A percentile compares a stretch with the other conserved stretches of the same genome.
Evolutionary conservation across 2,888 invertebrate species (phyloP).

Genomic region (Drosophila yooni): DNA sequence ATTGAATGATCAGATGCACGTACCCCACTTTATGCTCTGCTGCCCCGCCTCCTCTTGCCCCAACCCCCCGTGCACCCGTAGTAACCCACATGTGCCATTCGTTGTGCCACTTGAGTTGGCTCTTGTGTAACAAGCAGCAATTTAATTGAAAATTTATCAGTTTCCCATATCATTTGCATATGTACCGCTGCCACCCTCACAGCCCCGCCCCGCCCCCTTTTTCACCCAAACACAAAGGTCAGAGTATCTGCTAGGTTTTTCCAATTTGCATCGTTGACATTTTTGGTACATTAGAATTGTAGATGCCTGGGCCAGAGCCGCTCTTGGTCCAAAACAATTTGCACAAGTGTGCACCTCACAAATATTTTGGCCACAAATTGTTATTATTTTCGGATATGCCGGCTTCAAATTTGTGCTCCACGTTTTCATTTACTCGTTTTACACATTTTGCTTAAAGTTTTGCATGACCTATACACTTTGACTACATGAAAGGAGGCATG

Average conservation of each 20-base stretch:
- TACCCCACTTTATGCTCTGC: not conserved
- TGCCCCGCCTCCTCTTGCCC: slow-evolving; percentile 5
- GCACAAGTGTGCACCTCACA: slow-evolving; percentile 25
- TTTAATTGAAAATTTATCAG: slow-evolving; percentile 80
- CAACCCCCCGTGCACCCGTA: not conserved
- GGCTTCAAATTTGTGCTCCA: not conserved
- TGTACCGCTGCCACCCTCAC: slow-evolving; percentile 7
- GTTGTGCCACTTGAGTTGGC: slow-evolving; percentile 44
- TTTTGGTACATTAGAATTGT: slow-evolving; percentile 26
- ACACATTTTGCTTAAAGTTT: not conserved
- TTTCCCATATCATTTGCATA: slow-evolving; percentile 76
- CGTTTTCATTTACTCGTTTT: not conserved
- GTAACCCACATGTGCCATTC: slow-evolving; percentile 5
- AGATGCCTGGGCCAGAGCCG: not conserved
- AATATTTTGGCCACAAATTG: slow-evolving; percentile 35
- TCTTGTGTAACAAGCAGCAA: slow-evolving; percentile 46
- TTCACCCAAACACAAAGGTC: not conserved
- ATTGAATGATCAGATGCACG: slow-evolving; percentile 57
- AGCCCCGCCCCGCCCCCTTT: not conserved
- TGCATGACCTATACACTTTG: not conserved
- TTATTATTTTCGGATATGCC: slow-evolving; percentile 33
- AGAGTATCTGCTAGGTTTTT: slow-evolving; percentile 15
- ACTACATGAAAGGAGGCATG: not conserved
- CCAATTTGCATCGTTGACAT: slow-evolving; percentile 63
- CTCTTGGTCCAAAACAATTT: slow-evolving; percentile 22